Evolutionary conservation across 1,140 invertebrate species (phyloP), one percentile per base, ranked within the genome.

Genomic region (Drosophila tristis): DNA sequence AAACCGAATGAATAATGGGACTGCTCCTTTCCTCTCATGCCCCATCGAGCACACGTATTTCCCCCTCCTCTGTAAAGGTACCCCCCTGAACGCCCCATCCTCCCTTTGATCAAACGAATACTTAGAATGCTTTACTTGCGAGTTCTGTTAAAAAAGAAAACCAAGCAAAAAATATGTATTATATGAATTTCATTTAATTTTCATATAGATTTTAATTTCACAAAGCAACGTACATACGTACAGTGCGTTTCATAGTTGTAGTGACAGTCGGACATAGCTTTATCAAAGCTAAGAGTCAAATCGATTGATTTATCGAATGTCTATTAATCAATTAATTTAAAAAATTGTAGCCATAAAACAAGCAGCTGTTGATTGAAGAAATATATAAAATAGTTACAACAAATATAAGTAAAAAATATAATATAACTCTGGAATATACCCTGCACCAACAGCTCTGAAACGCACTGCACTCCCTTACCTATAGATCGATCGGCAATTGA

Each of bases 31-130:
- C 35, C 35, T 39, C 35, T 13, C 35, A 39, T 39, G 67, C 67
- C 58, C 65, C 67, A 70, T 70, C 64, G 70, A 70, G 67, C 64
- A 70, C 67, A 66, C 70, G 67, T 70, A 70, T 55, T 39, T 35
- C 25, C n/a, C 65, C 20, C 50, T n/a, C 20, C 50, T n/a, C 13
- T 44, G 42, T 8, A 23, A 11, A 11, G 9, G 11, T 16, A 5
- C 16, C 4, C 25, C 35, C 15, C n/a, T 26, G 58, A 23, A 47
- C 47, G 29, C 26, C 26, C 23, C 39, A 13, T 5, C 7, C 8
- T 4, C 6, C 31, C 20, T 23, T 7, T 9, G 64, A 70, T 70
- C 66, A 70, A 70, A 70, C 66, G 44, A 70, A 70, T 66, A 68
- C 66, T 68, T 47, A 0, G 65, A 68, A 47, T 39, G 11, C 67